Percentiles rank a stretch among this genome's conserved stretches.
phyloP scores from a whole-genome alignment of 2,797 vertebrate genomes.

The Sarcoramphus papa region DNA sequence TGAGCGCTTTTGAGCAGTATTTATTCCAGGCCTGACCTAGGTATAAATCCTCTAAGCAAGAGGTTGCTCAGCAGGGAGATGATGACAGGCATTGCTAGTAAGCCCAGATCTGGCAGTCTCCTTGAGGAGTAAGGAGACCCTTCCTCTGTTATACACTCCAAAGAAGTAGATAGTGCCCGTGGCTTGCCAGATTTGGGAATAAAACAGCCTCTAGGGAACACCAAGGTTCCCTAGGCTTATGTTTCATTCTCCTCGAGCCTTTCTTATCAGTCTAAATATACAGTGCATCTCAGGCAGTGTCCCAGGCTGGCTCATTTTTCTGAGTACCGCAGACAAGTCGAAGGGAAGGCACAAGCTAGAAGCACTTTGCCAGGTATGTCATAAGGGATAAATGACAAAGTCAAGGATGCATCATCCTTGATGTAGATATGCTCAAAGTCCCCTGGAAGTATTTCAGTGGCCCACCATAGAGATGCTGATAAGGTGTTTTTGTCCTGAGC shows the following conservation, averaged over 20 bases:
- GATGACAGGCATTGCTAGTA: background rate
- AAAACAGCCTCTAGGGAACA: background rate
- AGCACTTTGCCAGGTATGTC: background rate
- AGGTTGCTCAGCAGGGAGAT: background rate
- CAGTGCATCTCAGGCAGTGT: background rate
- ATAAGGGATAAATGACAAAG: background rate
- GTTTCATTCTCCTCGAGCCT: background rate
- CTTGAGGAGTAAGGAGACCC: background rate
- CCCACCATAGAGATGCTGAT: background rate
- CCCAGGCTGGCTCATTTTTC: background rate
- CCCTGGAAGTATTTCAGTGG: background rate
- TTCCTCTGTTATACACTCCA: background rate
- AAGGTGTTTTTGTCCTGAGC: background rate
- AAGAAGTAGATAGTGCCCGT: background rate
- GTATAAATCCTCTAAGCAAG: background rate
- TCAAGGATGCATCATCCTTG: background rate
- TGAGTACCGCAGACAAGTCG: background rate
- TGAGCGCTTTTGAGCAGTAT: background rate
- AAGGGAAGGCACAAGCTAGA: background rate
- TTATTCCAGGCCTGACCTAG: background rate
- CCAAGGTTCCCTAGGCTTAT: background rate
- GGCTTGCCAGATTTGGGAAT: background rate
- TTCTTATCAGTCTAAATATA: background rate
- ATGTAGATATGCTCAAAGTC: background rate
- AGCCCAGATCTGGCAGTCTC: background rate